phyloP scores from a whole-genome alignment of 92 coral and sea anemone genomes.

The Ricordea florida region DNA sequence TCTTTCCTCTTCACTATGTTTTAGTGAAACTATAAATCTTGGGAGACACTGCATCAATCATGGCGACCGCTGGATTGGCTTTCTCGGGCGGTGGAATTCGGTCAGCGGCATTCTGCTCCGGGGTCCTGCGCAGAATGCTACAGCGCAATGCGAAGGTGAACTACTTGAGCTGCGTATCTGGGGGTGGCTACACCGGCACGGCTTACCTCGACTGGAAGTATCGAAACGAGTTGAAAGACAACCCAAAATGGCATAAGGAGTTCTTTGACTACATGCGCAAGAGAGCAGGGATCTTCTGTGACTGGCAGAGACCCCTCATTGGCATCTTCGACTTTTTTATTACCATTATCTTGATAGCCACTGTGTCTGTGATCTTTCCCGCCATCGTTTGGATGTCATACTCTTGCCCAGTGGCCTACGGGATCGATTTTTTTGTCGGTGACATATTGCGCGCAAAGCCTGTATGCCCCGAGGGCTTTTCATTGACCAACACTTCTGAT shows the following conservation, averaged over 20 bases:
- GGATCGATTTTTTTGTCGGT: slow-evolving; percentile 67
- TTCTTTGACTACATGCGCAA: slow-evolving; percentile 77
- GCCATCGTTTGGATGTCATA: slow-evolving; percentile 38
- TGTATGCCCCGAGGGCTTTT: too few species aligned
- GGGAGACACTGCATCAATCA: too few species aligned
- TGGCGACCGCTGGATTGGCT: slow-evolving; percentile 1
- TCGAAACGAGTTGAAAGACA: slow-evolving; percentile 64
- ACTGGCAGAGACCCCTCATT: slow-evolving; percentile 65
- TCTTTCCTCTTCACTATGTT: too few species aligned
- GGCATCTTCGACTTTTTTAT: slow-evolving; percentile 53
- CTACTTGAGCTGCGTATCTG: slow-evolving; percentile 77
- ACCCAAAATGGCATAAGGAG: slow-evolving; percentile 74
- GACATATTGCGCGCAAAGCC: slow-evolving; percentile 56
- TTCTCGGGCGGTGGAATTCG: slow-evolving; percentile 26
- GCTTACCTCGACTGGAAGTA: slow-evolving; percentile 90
- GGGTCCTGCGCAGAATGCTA: slow-evolving; percentile 65
- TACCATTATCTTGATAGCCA: slow-evolving; percentile 20
- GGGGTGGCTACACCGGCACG: slow-evolving; percentile 79
- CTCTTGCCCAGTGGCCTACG: slow-evolving; percentile 59
- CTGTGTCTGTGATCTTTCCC: slow-evolving; percentile 65
- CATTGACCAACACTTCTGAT: too few species aligned
- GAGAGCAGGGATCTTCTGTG: slow-evolving; percentile 46
- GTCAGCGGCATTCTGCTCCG: slow-evolving; percentile 33
- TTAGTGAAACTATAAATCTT: too few species aligned
- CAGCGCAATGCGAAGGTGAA: slow-evolving; percentile 63